These are phyloP conservation scores for Vesta saturnalis DNA, from an alignment of 2,888 invertebrate genomes.

Conservation along the genomic window DNA sequence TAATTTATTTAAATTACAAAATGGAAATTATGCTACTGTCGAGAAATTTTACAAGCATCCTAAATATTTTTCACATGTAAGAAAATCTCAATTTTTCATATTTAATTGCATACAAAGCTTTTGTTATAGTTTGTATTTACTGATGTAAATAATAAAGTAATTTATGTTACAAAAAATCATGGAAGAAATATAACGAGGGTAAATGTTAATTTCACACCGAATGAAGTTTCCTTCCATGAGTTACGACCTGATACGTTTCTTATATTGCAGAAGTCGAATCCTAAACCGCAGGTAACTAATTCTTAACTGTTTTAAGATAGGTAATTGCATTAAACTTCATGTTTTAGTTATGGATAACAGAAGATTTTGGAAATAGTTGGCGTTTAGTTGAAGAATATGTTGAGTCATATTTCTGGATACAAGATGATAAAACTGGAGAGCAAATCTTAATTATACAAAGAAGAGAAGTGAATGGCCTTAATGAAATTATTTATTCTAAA, in stretches of 20 bases:
- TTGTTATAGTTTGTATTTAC: slow-evolving; percentile 81
- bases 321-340: too few relatives aligned
- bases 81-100: slow-evolving; percentile 55
- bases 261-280: slow-evolving; percentile 78
- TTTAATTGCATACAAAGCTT: neutral
- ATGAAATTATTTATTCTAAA: slow-evolving; percentile 63
- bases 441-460: slow-evolving; percentile 75
- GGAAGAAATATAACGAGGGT: slow-evolving; percentile 73
- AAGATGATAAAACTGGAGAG: slow-evolving; percentile 56
- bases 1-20: slow-evolving; percentile 69
- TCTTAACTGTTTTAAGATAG: neutral
- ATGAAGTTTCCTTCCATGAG: slow-evolving; percentile 80
- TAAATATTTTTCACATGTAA: slow-evolving; percentile 80
- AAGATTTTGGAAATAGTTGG: slow-evolving; percentile 80
- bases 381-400: slow-evolving; percentile 75
- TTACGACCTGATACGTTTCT: slow-evolving; percentile 75
- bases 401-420: slow-evolving; percentile 81
- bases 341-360: slow-evolving; percentile 77
- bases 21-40: slow-evolving; percentile 71
- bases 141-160: slow-evolving; percentile 78
- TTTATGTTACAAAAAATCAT: slow-evolving; percentile 81
- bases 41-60: slow-evolving; percentile 89
- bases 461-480: slow-evolving; percentile 69
- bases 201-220: slow-evolving; percentile 78
- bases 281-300: slow-evolving; percentile 53